Evolutionary conservation across 1,140 invertebrate species (phyloP), one percentile per base, ranked within the genome.

Genomic region (Orchesella cincta): DNA sequence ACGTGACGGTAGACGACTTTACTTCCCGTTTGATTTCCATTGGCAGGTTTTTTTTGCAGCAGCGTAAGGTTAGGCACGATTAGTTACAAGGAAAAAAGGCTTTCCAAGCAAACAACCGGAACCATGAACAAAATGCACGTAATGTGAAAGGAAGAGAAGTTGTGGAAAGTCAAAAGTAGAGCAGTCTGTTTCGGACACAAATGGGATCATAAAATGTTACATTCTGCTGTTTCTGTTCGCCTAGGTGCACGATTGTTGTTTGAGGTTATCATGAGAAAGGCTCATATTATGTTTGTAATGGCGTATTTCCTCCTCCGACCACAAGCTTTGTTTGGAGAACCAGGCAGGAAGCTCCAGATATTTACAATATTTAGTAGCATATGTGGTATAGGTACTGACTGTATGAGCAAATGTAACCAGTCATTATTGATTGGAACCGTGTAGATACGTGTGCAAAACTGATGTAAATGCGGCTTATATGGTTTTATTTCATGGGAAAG

Each of bases 191-290:
- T 23, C 33, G 62, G 62, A 67, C 62, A 67, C 62, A 67, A 67
- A 67, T 67, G 31, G 14, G 28, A 67, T 33, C 62, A 67, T 67
- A 67, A 67, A 67, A 67, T 67, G 3, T n/a, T 67, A 67, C n/a
- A n/a, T n/a, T n/a, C n/a, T n/a, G n/a, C n/a, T n/a, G n/a, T n/a
- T 67, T 33, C 62, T 33, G 3, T 31, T n/a, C 62, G 62, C 39
- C 20, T 46, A 46, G 20, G 39, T 46, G 20, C 39, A 46, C 20
- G 8, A 20, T 46, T 46, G 39, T 46, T 8, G 8, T 12, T 12
- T 8, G 39, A 46, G 39, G 39, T 46, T 46, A 46, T 46, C 39
- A 46, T 46, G 39, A 12, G 39, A 46, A 46, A 46, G 20, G 8
- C 39, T 46, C 39, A 46, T 46, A 46, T 46, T 46, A 20, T 20